Percentiles rank a stretch among this genome's conserved stretches.
Conservation (phyloP, 2,888 invertebrate species). For the Clunio marinus region DNA sequence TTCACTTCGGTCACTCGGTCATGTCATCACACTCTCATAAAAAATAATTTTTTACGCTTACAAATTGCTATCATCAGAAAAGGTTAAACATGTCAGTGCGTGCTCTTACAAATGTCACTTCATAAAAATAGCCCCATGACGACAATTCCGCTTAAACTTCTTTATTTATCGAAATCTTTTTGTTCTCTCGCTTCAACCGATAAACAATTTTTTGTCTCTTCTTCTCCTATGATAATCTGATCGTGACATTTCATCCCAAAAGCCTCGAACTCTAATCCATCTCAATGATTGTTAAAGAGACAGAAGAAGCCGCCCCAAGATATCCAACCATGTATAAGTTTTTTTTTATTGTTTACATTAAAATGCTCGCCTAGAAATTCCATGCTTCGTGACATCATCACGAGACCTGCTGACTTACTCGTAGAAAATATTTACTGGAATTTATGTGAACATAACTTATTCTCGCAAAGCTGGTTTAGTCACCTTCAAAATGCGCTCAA, state of each 20-base stretch:
- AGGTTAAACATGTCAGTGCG: neutral
- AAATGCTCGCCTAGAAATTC: conserved; percentile 26
- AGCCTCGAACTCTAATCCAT: neutral
- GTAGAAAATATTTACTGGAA: neutral
- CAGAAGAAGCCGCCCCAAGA: neutral
- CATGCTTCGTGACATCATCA: conserved; percentile 28
- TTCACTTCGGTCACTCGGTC: neutral
- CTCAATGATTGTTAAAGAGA: neutral
- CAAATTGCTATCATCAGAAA: neutral
- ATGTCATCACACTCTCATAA: neutral
- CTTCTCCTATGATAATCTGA: neutral
- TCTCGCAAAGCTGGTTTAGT: neutral
- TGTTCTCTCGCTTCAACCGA: too few species aligned
- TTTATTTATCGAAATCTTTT: neutral
- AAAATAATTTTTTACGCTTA: too few species aligned
- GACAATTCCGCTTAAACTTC: too few species aligned
- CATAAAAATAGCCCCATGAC: neutral
- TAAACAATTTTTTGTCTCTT: neutral
- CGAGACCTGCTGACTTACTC: neutral
- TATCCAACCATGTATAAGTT: neutral
- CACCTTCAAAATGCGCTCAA: conserved; percentile 31
- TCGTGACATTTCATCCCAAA: conserved; percentile 13
- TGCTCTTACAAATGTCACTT: neutral
- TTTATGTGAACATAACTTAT: too few species aligned
- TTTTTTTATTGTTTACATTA: conserved; percentile 22